Percentiles rank a stretch among this genome's conserved stretches.
Evolutionary conservation across 64 coral and sea anemone species (phyloP).

Genomic region (Astreopora myriophthalma): DNA sequence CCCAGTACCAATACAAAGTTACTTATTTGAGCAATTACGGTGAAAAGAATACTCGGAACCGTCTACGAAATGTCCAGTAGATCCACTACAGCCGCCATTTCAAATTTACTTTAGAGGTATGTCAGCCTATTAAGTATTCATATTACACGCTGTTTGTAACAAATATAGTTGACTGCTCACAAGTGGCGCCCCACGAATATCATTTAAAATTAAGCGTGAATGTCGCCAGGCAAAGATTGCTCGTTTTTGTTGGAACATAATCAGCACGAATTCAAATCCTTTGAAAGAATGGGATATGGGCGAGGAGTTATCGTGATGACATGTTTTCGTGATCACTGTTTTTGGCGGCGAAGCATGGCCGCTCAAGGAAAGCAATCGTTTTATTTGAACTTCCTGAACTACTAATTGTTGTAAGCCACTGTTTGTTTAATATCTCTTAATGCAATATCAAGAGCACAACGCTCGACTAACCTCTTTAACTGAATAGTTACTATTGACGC

Average conservation of each 20-base stretch:
- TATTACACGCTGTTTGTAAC: constrained; percentile 51
- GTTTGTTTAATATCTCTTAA: constrained; percentile 55
- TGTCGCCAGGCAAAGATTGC: constrained; percentile 43
- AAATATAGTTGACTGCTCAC: constrained; percentile 33
- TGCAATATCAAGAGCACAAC: constrained; percentile 25
- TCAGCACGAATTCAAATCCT: background rate
- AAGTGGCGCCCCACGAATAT: constrained; percentile 47
- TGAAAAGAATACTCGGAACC: background rate
- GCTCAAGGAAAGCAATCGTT: constrained; percentile 14
- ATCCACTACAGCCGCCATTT: constrained; percentile 2
- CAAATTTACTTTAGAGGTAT: constrained; percentile 54
- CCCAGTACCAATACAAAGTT: background rate
- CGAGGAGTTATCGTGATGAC: background rate
- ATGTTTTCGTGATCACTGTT: constrained; percentile 21
- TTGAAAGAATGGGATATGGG: background rate
- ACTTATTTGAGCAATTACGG: background rate
- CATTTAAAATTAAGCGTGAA: background rate
- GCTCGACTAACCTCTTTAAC: constrained; percentile 46
- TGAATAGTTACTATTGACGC: constrained; percentile 56
- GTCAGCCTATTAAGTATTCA: constrained; percentile 22
- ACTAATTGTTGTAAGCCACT: constrained; percentile 35
- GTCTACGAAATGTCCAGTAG: background rate
- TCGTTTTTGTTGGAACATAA: background rate
- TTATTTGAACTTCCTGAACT: constrained; percentile 41
- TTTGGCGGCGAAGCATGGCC: background rate